A percentile compares a stretch with the other conserved stretches of the same genome.
Conservation (phyloP, 2,797 vertebrate species). For the Limosa lapponica region DNA sequence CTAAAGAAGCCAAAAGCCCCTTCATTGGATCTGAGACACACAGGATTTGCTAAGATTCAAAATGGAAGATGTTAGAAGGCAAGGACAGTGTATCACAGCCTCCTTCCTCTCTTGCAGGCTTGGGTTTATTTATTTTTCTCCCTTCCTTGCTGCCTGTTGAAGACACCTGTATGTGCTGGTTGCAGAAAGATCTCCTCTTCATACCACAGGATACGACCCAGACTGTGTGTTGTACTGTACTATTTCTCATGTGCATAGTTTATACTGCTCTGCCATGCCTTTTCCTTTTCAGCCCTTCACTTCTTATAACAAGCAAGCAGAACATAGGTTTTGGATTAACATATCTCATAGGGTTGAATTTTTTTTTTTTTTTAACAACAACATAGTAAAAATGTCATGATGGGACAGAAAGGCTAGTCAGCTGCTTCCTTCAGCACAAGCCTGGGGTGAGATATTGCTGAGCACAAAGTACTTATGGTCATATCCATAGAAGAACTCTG, state of each 20-base stretch:
- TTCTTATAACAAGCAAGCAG: neutral
- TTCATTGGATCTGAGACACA: neutral
- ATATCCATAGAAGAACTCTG: neutral
- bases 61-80: neutral
- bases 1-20: neutral
- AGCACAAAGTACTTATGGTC: neutral
- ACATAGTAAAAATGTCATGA: neutral
- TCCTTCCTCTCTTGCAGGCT: neutral
- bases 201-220: neutral
- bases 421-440: neutral
- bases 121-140: neutral
- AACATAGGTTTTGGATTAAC: neutral
- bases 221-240: neutral
- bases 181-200: neutral
- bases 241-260: neutral
- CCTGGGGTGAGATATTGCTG: neutral
- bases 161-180: neutral
- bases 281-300: neutral
- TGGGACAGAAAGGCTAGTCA: neutral
- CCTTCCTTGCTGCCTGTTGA: neutral
- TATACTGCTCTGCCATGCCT: neutral
- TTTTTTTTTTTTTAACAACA: neutral
- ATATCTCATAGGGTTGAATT: neutral
- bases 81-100: neutral
- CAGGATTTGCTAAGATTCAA: neutral